Conservation (phyloP, 1,140 invertebrate species). For the Argopecten irradians region DNA sequence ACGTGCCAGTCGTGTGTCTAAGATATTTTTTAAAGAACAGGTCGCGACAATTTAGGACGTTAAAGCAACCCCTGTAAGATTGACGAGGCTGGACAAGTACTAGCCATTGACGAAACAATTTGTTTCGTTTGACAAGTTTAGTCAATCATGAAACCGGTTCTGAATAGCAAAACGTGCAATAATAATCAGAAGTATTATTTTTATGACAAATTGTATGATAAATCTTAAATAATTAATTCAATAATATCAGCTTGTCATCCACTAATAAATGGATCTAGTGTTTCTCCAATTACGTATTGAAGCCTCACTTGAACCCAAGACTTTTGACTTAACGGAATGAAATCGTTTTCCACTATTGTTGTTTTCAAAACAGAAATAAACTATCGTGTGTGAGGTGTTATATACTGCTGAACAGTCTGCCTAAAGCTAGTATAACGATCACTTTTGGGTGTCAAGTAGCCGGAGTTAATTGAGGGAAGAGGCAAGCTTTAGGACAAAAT, state of each 20-base stretch:
- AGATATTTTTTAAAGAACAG: constrained; percentile 3
- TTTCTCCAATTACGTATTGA: background rate
- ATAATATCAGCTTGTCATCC: background rate
- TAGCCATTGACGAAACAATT: background rate
- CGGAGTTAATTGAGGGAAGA: background rate
- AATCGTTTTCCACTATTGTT: background rate
- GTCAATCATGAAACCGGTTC: constrained; percentile 8
- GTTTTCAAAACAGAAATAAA: constrained; percentile 2
- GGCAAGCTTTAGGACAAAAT: background rate
- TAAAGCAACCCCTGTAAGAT: background rate
- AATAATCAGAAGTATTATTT: background rate
- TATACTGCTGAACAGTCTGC: background rate
- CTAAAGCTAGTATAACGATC: background rate
- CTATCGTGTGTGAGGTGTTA: background rate
- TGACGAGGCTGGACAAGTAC: constrained; percentile 20
- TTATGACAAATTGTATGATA: constrained; percentile 18
- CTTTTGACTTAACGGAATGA: background rate
- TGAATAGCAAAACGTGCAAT: background rate
- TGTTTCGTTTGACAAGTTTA: constrained; percentile 16
- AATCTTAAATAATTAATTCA: background rate
- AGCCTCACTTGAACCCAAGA: background rate
- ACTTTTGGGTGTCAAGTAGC: background rate
- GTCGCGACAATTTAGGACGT: background rate
- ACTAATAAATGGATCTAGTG: background rate
- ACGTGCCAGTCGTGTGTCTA: background rate